Percentiles rank a stretch among this genome's conserved stretches.
These are phyloP conservation scores for Camponotus vicinus DNA, from an alignment of 1,140 invertebrate genomes.

Conservation along the genomic window DNA sequence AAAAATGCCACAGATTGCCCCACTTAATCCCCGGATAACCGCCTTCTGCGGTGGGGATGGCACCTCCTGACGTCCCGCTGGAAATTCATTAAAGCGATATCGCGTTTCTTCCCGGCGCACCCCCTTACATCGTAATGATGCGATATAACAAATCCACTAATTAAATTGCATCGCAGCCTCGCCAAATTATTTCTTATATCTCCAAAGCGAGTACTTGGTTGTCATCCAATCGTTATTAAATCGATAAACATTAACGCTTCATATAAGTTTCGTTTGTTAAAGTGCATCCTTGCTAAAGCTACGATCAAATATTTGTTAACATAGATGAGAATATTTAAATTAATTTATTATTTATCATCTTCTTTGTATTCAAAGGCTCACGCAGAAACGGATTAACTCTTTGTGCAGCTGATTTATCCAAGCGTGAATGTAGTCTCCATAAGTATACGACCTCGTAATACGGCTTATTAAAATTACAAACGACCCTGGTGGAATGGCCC, in stretches of 20 bases:
- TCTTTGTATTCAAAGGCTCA: neutral
- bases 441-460: slow-evolving; percentile 80
- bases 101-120: slow-evolving; percentile 79
- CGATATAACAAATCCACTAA: slow-evolving; percentile 79
- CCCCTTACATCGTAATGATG: slow-evolving; percentile 80
- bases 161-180: slow-evolving; percentile 41
- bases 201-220: neutral
- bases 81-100: slow-evolving; percentile 83
- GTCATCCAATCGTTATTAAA: neutral
- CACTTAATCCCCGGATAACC: slow-evolving; percentile 81
- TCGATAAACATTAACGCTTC: neutral
- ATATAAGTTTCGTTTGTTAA: neutral
- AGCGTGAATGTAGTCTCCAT: slow-evolving; percentile 75
- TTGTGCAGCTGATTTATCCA: slow-evolving; percentile 45
- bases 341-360: neutral
- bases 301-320: neutral
- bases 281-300: neutral
- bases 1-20: slow-evolving; percentile 84
- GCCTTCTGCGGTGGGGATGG: slow-evolving; percentile 77
- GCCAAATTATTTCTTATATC: neutral
- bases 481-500: slow-evolving; percentile 43
- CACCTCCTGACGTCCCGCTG: slow-evolving; percentile 82
- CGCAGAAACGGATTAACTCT: slow-evolving; percentile 33
- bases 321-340: neutral
- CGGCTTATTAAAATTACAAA: slow-evolving; percentile 86